A percentile compares a stretch with the other conserved stretches of the same genome.
These are phyloP conservation scores for Eclectus roratus DNA, from an alignment of 2,113 vertebrate genomes.

Conservation along the genomic window DNA sequence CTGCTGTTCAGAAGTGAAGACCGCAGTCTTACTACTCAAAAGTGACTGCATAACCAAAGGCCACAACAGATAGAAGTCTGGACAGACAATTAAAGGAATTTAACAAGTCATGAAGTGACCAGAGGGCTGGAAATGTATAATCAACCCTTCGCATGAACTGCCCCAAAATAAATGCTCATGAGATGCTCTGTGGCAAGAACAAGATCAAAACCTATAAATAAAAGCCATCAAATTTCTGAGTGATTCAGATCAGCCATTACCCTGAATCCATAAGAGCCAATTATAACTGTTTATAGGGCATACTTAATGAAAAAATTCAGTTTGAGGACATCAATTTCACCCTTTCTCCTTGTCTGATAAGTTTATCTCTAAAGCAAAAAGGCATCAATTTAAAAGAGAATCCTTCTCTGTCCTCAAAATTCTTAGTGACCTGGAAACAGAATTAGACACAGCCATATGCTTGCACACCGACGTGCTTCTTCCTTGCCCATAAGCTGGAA, in stretches of 20 bases:
- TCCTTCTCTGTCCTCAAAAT: conserved; percentile 4
- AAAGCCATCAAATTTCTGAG: conserved; percentile 45
- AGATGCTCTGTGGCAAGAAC: conserved; percentile 25
- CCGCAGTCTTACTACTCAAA: background rate
- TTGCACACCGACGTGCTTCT: background rate
- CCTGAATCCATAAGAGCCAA: conserved; percentile 22
- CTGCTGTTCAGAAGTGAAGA: background rate
- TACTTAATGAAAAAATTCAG: background rate
- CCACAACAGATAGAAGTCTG: conserved; percentile 17
- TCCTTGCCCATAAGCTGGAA: background rate
- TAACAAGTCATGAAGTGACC: conserved; percentile 33
- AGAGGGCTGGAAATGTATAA: conserved; percentile 21
- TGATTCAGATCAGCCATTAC: conserved; percentile 51
- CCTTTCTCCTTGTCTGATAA: conserved; percentile 2
- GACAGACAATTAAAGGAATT: conserved; percentile 41
- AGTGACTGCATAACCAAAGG: conserved; percentile 6
- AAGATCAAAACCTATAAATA: conserved; percentile 59
- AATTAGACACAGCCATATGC: background rate
- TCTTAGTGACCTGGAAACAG: conserved; percentile 4
- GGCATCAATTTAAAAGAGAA: background rate
- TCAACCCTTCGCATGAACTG: conserved; percentile 3
- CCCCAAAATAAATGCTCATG: conserved; percentile 20
- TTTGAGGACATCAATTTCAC: conserved; percentile 27
- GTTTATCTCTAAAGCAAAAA: background rate
- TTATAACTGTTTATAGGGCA: conserved; percentile 46